Percentiles rank a stretch among this genome's conserved stretches.
These are phyloP conservation scores for Kobus ellipsiprymnus DNA, from an alignment of 2,113 vertebrate species.

Conservation along the genomic window DNA sequence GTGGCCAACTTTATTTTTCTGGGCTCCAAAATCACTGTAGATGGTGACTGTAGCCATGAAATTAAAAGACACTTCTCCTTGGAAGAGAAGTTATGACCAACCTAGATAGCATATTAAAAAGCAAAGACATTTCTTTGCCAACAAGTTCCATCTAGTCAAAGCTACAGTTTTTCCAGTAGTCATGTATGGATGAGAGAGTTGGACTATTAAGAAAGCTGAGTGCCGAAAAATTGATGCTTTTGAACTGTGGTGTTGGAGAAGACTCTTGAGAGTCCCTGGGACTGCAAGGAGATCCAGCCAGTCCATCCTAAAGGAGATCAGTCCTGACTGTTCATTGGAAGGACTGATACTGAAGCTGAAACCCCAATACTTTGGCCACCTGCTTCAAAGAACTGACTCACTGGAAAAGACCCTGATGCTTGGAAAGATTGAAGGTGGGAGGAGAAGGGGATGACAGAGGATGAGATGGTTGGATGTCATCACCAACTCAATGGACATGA, in stretches of 20 bases:
- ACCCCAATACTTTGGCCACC: background rate
- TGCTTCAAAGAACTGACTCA: background rate
- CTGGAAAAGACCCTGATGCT: background rate
- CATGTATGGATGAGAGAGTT: background rate
- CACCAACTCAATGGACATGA: background rate
- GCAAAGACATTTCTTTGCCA: background rate
- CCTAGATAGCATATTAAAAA: background rate
- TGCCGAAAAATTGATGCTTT: background rate
- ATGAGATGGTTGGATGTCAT: background rate
- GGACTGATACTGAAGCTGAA: background rate
- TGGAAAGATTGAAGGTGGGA: background rate
- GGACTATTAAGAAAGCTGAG: background rate
- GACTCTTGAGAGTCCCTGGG: background rate
- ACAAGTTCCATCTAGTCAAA: background rate
- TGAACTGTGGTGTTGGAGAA: background rate
- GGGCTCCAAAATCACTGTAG: background rate
- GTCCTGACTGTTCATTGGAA: background rate
- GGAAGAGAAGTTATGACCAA: background rate
- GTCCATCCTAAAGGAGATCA: background rate
- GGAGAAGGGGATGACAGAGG: background rate
- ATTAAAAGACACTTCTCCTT: background rate
- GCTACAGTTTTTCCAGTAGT: background rate
- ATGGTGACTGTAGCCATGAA: background rate
- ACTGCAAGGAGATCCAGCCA: background rate
- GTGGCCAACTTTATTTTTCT: background rate